A percentile compares a stretch with the other conserved stretches of the same genome.
Evolutionary conservation across 2,888 invertebrate genomes (phyloP).

Genomic region (Dolichomitus sp.): DNA sequence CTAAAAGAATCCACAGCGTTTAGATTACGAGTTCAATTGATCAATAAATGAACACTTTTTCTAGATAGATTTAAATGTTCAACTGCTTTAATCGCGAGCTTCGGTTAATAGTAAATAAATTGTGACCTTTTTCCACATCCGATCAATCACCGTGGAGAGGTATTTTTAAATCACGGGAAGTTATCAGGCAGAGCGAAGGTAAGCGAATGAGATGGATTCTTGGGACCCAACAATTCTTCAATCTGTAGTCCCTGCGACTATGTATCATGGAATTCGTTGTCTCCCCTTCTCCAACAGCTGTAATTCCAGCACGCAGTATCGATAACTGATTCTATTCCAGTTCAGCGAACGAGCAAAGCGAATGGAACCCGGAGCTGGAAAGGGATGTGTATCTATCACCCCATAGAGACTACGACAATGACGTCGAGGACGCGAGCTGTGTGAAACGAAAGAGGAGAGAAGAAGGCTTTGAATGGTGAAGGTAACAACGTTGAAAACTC

Average conservation of each 20-base stretch:
- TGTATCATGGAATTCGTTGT: slow-evolving; percentile 44
- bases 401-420: background rate
- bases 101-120: no score
- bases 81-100: no score
- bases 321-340: slow-evolving; percentile 51
- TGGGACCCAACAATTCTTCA: slow-evolving; percentile 32
- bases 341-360: slow-evolving; percentile 42
- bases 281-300: slow-evolving; percentile 20
- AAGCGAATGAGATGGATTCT: slow-evolving; percentile 1
- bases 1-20: no score
- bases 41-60: no score
- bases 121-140: background rate
- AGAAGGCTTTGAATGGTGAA: slow-evolving; percentile 55
- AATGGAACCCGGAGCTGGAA: slow-evolving; percentile 25
- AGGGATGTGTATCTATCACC: slow-evolving; percentile 10
- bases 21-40: no score
- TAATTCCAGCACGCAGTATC: slow-evolving; percentile 60
- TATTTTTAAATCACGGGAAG: background rate
- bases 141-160: background rate
- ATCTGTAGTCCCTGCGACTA: slow-evolving; percentile 3
- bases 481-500: slow-evolving; percentile 40
- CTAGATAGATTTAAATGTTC: no score
- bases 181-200: background rate
- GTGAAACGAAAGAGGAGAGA: background rate
- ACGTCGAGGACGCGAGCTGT: slow-evolving; percentile 5